phyloP scores from a whole-genome alignment of 1,140 invertebrate species.

The Lepidotrigona ventralis region DNA sequence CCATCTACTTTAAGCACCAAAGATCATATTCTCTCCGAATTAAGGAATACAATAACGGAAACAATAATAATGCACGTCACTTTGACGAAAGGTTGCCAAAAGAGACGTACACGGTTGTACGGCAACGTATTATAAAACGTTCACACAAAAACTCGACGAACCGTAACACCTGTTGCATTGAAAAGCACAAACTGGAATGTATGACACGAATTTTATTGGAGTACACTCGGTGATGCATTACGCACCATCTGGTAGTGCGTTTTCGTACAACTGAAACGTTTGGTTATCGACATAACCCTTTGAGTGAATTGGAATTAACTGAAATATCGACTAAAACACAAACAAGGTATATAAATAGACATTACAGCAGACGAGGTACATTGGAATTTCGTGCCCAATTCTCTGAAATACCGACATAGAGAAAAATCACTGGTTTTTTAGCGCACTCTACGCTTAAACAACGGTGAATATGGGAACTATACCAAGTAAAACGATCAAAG shows the following conservation, averaged over 20 bases:
- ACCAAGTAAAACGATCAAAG: no score
- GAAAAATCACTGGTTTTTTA: no score
- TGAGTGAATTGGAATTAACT: background rate
- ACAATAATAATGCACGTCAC: background rate
- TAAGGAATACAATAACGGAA: background rate
- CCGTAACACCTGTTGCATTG: slow-evolving; percentile 59
- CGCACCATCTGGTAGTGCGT: slow-evolving; percentile 20
- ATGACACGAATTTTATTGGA: slow-evolving; percentile 25
- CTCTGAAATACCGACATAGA: no score
- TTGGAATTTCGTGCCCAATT: no score
- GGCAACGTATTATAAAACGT: background rate
- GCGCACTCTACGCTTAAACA: no score
- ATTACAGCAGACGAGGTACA: no score
- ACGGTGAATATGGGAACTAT: no score
- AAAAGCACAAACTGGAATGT: slow-evolving; percentile 50
- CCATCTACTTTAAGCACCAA: background rate
- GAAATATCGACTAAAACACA: no score
- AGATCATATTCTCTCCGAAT: slow-evolving; percentile 2
- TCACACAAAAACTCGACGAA: slow-evolving; percentile 31
- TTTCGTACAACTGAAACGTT: background rate
- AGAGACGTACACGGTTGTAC: background rate
- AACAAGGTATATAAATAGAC: no score
- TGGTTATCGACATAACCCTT: background rate
- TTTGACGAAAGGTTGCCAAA: background rate
- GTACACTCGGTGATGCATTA: no score